Evolutionary conservation across 2,888 invertebrate species (phyloP).

Genomic region (Tetragnatha montana): DNA sequence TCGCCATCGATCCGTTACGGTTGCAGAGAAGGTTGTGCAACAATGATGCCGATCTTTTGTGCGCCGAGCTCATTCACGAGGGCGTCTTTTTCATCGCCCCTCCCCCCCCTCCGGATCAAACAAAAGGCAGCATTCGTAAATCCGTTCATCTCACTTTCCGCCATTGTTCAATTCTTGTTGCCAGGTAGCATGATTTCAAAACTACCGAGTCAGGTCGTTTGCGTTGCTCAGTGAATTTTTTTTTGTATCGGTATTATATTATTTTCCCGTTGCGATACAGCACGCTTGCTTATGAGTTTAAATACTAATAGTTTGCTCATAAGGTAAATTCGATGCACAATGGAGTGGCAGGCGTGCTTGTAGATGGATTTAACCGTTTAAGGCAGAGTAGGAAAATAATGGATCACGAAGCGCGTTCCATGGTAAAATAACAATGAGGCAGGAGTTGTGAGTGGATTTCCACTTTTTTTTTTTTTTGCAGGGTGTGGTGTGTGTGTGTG

Average conservation of each 20-base stretch:
- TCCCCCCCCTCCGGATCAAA: slow-evolving; percentile 24
- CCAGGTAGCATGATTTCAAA: slow-evolving; percentile 28
- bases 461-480: neutral
- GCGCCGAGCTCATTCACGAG: slow-evolving; percentile 39
- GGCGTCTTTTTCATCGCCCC: neutral
- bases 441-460: slow-evolving; percentile 17
- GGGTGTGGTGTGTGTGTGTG: slow-evolving; percentile 32
- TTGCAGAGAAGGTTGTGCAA: slow-evolving; percentile 48
- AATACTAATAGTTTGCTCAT: slow-evolving; percentile 19
- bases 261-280: neutral
- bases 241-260: neutral
- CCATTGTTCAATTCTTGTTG: slow-evolving; percentile 46
- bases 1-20: slow-evolving; percentile 63
- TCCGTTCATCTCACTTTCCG: slow-evolving; percentile 59
- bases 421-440: slow-evolving; percentile 25
- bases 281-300: neutral
- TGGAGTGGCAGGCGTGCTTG: neutral
- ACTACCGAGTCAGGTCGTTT: neutral
- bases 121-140: slow-evolving; percentile 50
- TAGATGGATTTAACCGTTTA: slow-evolving; percentile 10
- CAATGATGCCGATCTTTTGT: slow-evolving; percentile 49
- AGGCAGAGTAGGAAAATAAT: slow-evolving; percentile 19
- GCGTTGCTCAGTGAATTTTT: neutral
- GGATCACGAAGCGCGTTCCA: neutral
- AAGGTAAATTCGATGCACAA: slow-evolving; percentile 6